phyloP scores from a whole-genome alignment of 64 coral and sea anemone genomes.

The Dendrophyllia cribrosa region DNA sequence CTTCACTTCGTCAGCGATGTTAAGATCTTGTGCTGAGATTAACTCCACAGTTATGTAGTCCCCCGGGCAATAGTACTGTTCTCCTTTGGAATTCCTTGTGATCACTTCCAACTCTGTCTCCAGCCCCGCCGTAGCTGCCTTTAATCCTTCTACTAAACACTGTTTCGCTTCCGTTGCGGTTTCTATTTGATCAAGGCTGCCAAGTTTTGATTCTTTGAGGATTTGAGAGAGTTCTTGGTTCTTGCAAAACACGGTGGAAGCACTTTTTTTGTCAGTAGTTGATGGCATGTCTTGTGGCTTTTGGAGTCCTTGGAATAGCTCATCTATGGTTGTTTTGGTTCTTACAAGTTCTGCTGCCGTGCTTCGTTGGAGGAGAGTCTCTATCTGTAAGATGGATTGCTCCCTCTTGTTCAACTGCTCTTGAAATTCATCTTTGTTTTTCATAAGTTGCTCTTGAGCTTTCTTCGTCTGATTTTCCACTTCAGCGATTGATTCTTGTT shows the following conservation, averaged over 20 bases:
- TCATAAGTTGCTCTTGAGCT: neutral
- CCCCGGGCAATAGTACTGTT: neutral
- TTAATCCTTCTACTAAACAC: neutral
- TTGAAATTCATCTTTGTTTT: neutral
- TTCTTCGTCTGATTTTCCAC: slow-evolving; percentile 17
- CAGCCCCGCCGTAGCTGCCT: neutral
- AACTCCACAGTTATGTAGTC: neutral
- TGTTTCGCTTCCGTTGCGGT: neutral
- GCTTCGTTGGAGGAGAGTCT: neutral
- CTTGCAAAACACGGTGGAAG: neutral
- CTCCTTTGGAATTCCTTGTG: neutral
- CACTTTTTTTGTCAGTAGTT: neutral
- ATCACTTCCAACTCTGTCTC: neutral
- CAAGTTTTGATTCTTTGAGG: neutral
- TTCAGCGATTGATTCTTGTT: neutral
- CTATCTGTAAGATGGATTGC: neutral
- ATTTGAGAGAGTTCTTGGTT: neutral
- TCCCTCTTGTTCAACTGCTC: neutral
- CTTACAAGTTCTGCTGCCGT: neutral
- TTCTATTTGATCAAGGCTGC: neutral
- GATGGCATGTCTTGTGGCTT: neutral
- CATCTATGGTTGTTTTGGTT: neutral
- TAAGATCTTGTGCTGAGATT: neutral
- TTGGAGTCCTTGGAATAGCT: neutral
- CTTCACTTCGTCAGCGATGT: neutral